Base-by-base conservation (phyloP, 2,113 vertebrate genomes). In the Amazona vittata region DNA sequence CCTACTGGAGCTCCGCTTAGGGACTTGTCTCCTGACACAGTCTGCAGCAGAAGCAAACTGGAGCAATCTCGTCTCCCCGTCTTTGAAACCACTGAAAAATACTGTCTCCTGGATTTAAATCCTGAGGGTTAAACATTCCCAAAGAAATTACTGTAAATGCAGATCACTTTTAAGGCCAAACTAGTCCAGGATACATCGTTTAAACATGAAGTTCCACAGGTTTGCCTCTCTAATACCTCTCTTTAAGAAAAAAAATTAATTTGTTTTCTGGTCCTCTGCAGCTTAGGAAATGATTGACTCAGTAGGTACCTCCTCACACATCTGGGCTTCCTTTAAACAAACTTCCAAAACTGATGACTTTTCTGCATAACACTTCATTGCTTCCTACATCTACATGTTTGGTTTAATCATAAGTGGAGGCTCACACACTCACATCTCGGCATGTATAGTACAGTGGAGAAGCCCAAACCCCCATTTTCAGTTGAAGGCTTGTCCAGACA, bases 241-340 rank as follows among this genome's bases (percentile, higher is more conserved):
- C 10, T 17, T 33, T 57, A n/a, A 59, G 33, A 59, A n/a, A 35
- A 35, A n/a, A 59, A 59, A 84, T 74, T 10, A 83, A 89, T 85
- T 91, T 76, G 65, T 96, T 90, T 90, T 77, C 94, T 91, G 57
- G 62, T 93, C 91, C 84, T 49, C 31, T 25, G 49, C 65, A 75
- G 41, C 65, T 93, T 90, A 82, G 31, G 55, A 93, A 79, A 80
- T 70, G 11, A 87, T 71, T 89, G 86, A 81, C 76, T 77, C 75
- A 53, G 57, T 35, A 91, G 43, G 21, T 59, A 82, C 19, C 37
- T 86, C 57, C 74, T 87, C 65, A 20, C 29, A 77, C 25, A 92
- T 64, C 86, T 89, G 80, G 86, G 33, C 22, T 94, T 93, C 86
- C 69, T 94, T 94, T 77, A 91, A 94, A 89, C 62, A 82, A 90